Evolutionary conservation across 2,797 vertebrate species (phyloP).

Genomic region (Todus mexicanus): DNA sequence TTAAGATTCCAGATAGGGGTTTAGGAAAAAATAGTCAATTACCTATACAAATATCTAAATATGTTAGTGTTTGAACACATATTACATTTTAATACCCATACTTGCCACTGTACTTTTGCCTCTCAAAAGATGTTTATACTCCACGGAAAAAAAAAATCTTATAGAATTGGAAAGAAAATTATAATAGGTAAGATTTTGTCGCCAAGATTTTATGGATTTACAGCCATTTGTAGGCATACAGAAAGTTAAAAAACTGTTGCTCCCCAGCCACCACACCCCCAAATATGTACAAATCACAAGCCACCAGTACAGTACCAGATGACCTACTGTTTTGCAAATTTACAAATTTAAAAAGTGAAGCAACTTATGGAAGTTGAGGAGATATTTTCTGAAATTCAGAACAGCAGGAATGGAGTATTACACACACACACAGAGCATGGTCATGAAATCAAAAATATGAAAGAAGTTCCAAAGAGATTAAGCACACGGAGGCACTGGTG

Average conservation of each 20-base stretch:
- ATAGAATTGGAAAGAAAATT: background rate
- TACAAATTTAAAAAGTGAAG: background rate
- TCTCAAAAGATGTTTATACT: background rate
- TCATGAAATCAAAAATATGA: background rate
- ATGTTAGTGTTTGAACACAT: background rate
- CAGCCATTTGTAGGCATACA: background rate
- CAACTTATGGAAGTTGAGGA: background rate
- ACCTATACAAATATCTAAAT: background rate
- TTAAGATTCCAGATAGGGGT: background rate
- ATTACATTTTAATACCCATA: background rate
- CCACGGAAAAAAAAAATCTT: background rate
- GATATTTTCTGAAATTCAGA: background rate
- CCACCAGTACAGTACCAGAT: background rate
- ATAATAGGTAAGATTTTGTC: background rate
- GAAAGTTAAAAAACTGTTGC: background rate
- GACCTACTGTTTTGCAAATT: background rate
- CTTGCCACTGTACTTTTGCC: background rate
- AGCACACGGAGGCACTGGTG: background rate
- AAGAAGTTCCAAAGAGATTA: background rate
- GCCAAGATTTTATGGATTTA: background rate
- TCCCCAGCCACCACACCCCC: rapidly evolving
- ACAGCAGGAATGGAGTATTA: background rate
- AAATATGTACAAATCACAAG: background rate
- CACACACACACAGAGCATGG: background rate
- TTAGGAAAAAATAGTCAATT: background rate